Conservation (phyloP, 2,113 vertebrate genomes). For the Oreocharis arfaki region DNA sequence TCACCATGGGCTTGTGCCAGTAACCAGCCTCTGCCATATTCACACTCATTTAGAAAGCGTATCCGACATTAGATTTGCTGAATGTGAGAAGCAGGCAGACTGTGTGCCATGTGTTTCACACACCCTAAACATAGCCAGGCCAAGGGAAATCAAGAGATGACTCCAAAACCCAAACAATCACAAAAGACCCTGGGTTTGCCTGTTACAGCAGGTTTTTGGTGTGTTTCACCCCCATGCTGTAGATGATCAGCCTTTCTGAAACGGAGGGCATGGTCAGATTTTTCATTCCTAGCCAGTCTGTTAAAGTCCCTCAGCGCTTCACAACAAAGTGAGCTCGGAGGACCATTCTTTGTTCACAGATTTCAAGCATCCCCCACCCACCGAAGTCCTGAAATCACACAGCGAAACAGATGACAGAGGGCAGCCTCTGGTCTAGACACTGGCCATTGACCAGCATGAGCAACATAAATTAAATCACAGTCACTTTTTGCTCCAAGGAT, state of each 20-base stretch:
- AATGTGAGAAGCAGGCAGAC: not conserved
- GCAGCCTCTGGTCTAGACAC: not conserved
- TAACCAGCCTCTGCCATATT: not conserved
- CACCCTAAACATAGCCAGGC: not conserved
- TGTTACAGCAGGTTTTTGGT: not conserved
- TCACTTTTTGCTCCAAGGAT: not conserved
- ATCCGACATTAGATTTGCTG: not conserved
- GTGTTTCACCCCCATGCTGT: not conserved
- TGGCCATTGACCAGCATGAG: not conserved
- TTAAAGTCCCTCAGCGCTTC: not conserved
- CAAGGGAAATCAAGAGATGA: not conserved
- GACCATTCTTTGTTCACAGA: not conserved
- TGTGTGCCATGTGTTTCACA: not conserved
- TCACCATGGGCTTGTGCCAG: accelerated
- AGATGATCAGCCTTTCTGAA: not conserved
- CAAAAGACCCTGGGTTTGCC: not conserved
- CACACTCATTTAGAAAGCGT: not conserved
- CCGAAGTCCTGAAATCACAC: not conserved
- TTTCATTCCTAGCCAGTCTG: not conserved
- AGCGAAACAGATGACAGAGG: not conserved
- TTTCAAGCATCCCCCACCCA: not conserved
- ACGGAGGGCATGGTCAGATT: too few relatives aligned
- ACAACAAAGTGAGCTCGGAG: not conserved
- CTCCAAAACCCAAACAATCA: not conserved
- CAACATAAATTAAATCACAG: not conserved